Conservation (phyloP, 2,888 invertebrate species). For the Steinernema hermaphroditum region DNA sequence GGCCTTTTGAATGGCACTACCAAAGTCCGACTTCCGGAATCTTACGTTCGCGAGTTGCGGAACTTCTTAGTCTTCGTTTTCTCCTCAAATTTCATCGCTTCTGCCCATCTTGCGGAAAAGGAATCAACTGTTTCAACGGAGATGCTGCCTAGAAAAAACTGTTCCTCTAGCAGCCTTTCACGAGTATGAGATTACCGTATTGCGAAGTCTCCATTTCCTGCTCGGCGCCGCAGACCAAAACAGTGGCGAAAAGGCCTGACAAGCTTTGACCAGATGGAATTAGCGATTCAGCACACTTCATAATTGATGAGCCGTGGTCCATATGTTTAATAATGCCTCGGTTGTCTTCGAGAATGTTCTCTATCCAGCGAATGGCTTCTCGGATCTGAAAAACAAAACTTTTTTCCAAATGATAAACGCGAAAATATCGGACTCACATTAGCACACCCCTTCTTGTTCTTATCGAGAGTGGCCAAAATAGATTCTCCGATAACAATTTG, state of each 20-base stretch:
- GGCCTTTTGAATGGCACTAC: too few relatives aligned
- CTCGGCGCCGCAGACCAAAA: not conserved
- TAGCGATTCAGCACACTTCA: not conserved
- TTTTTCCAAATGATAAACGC: not conserved
- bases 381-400: not conserved
- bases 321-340: not conserved
- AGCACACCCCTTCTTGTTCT: constrained; percentile 21
- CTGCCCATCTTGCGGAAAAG: not conserved
- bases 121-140: constrained; percentile 16
- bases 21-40: too few relatives aligned
- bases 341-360: not conserved
- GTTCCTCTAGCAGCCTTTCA: not conserved
- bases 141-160: not conserved
- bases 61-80: not conserved
- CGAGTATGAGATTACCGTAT: not conserved
- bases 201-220: not conserved
- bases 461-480: constrained; percentile 18
- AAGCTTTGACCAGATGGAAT: not conserved
- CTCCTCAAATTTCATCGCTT: not conserved
- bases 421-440: not conserved
- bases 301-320: not conserved
- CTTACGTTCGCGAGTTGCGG: not conserved
- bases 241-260: constrained; percentile 4
- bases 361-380: constrained; percentile 14
- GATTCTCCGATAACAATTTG: not conserved